Base-by-base conservation (phyloP, 2,888 invertebrate species). In the Drosophila monieri region DNA sequence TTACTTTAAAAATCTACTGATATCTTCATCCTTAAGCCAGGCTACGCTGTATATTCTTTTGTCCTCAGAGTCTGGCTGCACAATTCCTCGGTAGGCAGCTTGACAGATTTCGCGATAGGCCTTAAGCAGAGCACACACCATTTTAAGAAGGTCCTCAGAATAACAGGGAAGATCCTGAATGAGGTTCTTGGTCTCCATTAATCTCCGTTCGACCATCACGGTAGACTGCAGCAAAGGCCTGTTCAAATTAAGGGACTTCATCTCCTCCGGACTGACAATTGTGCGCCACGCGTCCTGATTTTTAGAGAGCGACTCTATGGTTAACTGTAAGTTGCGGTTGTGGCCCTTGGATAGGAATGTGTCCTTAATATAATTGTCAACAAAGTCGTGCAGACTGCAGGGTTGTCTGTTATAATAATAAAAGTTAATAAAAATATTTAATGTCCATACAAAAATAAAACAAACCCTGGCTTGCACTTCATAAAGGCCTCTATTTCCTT, bases 21-120 rank as follows among this genome's bases (percentile, higher is more conserved):
- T 98, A 89, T 99, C 98, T 85, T 97, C 97, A 91, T 99, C 98
- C 78, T 97, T 97, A 1, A 98, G 93, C 98, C 98, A 97, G 10
- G 95, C 94, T 0, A 96, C 96, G 84, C 96, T 96, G 78, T 96
- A 95, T 64, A 97, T 95, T 68, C 95, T 92, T 78, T 95, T 94
- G 83, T 96, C 96, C 87, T 96, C 96, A 0, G 95, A 93, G 81
- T 95, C 95, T 0, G 95, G 94, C 88, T 95, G 95, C 0, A 96
- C 95, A 70, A 96, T 95, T 46, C 94, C 94, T 68, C 94, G 93
- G 90, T 96, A 96, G 0, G 95, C 95, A 1, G 94, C 93, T 74
- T 94, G 94, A 85, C 96, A 96, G 10, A 94, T 95, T 77, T 96
- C 95, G 15, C 94, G 78, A 90, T 96, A 97, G 54, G 94, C 94